phyloP scores from a whole-genome alignment of 1,140 invertebrate species.

The Drosophila triauraria region DNA sequence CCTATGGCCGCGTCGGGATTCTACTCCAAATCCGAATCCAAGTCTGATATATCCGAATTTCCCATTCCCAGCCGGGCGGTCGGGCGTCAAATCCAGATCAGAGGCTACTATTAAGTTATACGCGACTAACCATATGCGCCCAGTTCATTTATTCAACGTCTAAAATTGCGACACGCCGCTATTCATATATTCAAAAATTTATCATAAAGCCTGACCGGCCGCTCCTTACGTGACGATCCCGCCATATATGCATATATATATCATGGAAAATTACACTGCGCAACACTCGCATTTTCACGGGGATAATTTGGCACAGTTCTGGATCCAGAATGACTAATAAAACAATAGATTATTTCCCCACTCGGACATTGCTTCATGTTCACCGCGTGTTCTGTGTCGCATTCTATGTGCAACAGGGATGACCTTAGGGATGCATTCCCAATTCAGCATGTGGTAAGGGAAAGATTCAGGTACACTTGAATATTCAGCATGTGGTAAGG shows the following conservation, averaged over 20 bases:
- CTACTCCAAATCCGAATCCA: conserved; percentile 47
- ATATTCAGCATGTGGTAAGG: too few relatives aligned
- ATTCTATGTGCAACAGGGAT: too few relatives aligned
- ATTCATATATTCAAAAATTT: conserved; percentile 84
- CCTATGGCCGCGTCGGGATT: conserved; percentile 31
- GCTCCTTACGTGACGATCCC: conserved; percentile 67
- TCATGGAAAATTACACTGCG: conserved; percentile 37
- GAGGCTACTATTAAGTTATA: conserved; percentile 74
- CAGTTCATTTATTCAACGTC: conserved; percentile 72
- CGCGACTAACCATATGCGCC: conserved; percentile 68
- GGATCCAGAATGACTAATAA: too few relatives aligned
- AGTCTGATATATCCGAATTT: conserved; percentile 40
- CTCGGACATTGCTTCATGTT: too few relatives aligned
- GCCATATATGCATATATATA: conserved; percentile 37
- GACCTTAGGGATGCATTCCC: too few relatives aligned
- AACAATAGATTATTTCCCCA: too few relatives aligned
- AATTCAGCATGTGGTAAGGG: too few relatives aligned
- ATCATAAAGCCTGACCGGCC: conserved; percentile 68
- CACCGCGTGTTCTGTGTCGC: too few relatives aligned
- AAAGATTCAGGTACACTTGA: too few relatives aligned
- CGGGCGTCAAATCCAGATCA: conserved; percentile 26
- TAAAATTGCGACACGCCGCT: conserved; percentile 72
- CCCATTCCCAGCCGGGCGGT: conserved; percentile 22
- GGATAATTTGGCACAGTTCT: conserved; percentile 14
- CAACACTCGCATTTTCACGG: conserved; percentile 13